Evolutionary conservation across 2,888 invertebrate species (phyloP).

Genomic region (Torymus texanus): DNA sequence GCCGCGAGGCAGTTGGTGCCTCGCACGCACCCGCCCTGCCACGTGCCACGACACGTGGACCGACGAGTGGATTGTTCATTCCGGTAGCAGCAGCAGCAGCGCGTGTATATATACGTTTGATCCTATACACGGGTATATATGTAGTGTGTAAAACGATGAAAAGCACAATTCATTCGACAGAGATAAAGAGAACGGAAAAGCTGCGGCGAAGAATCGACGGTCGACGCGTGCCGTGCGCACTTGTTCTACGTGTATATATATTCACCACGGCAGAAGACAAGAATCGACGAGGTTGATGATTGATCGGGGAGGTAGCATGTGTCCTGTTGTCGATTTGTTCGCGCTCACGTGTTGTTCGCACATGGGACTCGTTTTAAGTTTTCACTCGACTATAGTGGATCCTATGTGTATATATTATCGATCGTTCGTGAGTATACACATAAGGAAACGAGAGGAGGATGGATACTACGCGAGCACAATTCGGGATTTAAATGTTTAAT

Average conservation of each 20-base stretch:
- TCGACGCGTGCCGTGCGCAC: not conserved
- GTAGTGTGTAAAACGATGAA: constrained; percentile 36
- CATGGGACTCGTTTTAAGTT: constrained; percentile 21
- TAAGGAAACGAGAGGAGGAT: too few relatives aligned
- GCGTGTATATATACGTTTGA: not conserved
- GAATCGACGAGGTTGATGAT: constrained; percentile 45
- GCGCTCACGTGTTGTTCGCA: not conserved
- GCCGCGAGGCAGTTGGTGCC: constrained; percentile 57
- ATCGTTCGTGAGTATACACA: too few relatives aligned
- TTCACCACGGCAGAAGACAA: not conserved
- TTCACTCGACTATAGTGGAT: not conserved
- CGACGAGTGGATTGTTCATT: constrained; percentile 73
- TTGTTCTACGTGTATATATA: not conserved
- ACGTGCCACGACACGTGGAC: constrained; percentile 72
- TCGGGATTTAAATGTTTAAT: too few relatives aligned
- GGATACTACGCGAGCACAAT: too few relatives aligned
- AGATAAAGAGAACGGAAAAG: not conserved
- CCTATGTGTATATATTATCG: too few relatives aligned
- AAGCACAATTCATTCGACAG: constrained; percentile 36
- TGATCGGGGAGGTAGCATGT: constrained; percentile 11
- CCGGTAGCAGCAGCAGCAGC: constrained; percentile 57
- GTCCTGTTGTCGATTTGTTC: too few relatives aligned
- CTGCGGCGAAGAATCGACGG: constrained; percentile 15
- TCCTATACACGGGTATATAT: not conserved
- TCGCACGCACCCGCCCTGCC: constrained; percentile 59